phyloP scores from a whole-genome alignment of 1,140 invertebrate genomes.

The Plodia interpunctella region DNA sequence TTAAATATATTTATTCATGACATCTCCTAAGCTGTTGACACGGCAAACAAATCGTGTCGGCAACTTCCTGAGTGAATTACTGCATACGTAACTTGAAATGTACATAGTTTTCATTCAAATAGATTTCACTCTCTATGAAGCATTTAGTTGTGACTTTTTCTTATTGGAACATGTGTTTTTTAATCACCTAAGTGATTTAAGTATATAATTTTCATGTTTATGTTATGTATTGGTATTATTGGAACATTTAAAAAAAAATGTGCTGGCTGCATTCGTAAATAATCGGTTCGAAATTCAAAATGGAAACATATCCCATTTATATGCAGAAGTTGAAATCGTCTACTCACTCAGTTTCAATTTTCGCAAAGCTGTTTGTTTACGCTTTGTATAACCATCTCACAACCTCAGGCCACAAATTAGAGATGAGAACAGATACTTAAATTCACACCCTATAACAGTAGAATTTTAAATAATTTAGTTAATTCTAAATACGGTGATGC shows the following conservation, averaged over 20 bases:
- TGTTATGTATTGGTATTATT: too few species aligned
- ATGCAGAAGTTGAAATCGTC: not conserved
- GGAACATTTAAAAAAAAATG: too few species aligned
- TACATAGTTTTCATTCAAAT: not conserved
- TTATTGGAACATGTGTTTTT: too few species aligned
- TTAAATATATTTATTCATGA: constrained; percentile 3
- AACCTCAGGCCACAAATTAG: not conserved
- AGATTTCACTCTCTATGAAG: not conserved
- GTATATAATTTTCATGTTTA: too few species aligned
- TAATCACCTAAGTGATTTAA: too few species aligned
- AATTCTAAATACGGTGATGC: too few species aligned
- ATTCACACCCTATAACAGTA: not conserved
- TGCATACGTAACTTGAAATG: constrained; percentile 4
- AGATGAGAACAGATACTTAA: not conserved
- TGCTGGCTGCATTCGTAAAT: too few species aligned
- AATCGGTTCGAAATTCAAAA: not conserved
- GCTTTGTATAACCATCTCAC: constrained; percentile 3
- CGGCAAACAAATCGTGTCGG: not conserved
- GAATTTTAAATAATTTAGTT: too few species aligned
- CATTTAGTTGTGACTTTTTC: not conserved
- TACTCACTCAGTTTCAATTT: not conserved
- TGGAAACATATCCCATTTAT: not conserved
- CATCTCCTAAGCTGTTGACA: not conserved
- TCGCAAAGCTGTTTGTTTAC: constrained; percentile 5
- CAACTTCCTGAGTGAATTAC: not conserved